Conservation (phyloP, 1,140 invertebrate genomes). For the Scaptomyza graminum region DNA sequence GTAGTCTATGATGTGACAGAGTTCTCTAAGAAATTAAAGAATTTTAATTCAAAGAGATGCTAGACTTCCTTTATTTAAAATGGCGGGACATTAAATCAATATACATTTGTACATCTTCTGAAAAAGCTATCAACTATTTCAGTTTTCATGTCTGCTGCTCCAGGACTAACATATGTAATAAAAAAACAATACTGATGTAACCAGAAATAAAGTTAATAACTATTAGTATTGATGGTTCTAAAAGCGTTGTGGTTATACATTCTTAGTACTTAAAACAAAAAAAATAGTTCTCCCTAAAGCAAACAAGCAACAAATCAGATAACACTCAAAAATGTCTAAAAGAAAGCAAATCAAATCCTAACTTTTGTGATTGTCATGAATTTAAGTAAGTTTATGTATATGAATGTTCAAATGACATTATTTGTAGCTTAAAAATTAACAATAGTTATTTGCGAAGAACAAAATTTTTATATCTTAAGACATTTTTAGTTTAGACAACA, state of each 20-base stretch:
- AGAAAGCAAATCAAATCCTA: conserved; percentile 72
- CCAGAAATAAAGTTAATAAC: conserved; percentile 20
- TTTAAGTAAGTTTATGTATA: conserved; percentile 66
- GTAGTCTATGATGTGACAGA: conserved; percentile 5
- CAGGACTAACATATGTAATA: neutral
- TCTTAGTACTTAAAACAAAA: conserved; percentile 4
- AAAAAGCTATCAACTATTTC: conserved; percentile 1
- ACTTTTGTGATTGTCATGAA: conserved; percentile 80
- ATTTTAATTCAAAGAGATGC: conserved; percentile 43
- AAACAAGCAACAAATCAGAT: conserved; percentile 29
- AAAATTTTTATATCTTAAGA: conserved; percentile 13
- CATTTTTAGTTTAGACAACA: conserved; percentile 56
- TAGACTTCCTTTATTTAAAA: conserved; percentile 31
- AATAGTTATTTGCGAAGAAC: conserved; percentile 33
- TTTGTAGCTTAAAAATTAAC: conserved; percentile 57
- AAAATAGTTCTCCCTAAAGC: conserved; percentile 39
- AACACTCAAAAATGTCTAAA: conserved; percentile 35
- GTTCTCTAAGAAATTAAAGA: conserved; percentile 19
- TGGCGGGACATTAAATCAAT: neutral
- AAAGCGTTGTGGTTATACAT: conserved; percentile 65
- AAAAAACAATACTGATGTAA: too few species aligned
- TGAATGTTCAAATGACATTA: conserved; percentile 51
- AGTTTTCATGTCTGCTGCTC: conserved; percentile 1
- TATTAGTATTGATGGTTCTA: conserved; percentile 48
- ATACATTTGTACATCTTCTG: neutral